Evolutionary conservation across 1,140 invertebrate species (phyloP).

Genomic region (Homalodisca vitripennis): DNA sequence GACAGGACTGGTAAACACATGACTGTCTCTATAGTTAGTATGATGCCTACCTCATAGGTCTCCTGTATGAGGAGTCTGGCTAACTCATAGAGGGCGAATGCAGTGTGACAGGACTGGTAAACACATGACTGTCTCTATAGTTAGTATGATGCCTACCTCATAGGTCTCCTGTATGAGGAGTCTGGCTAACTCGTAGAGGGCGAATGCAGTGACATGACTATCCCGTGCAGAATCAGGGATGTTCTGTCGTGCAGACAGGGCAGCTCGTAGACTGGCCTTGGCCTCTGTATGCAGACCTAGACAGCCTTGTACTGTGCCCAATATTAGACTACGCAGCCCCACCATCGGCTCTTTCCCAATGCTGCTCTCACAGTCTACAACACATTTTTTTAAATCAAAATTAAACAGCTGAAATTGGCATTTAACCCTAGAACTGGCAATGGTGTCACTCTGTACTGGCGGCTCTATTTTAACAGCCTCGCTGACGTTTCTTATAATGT

Average conservation of each 20-base stretch:
- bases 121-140: no score
- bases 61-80: slow-evolving; percentile 55
- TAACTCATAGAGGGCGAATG: slow-evolving; percentile 67
- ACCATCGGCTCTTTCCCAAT: slow-evolving; percentile 54
- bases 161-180: slow-evolving; percentile 50
- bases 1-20: no score
- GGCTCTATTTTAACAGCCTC: no score
- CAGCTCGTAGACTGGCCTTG: slow-evolving; percentile 52
- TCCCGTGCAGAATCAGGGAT: slow-evolving; percentile 50
- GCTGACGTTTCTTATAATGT: no score
- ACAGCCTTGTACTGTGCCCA: slow-evolving; percentile 53
- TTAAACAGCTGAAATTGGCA: no score
- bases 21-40: no score
- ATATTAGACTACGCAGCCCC: slow-evolving; percentile 55
- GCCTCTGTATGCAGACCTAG: slow-evolving; percentile 52
- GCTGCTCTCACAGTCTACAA: slow-evolving; percentile 48
- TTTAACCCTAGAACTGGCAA: no score
- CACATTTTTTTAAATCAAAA: no score
- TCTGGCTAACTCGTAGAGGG: slow-evolving; percentile 63
- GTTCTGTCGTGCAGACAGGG: slow-evolving; percentile 48
- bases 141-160: slow-evolving; percentile 11
- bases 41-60: slow-evolving; percentile 3
- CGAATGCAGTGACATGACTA: slow-evolving; percentile 66
- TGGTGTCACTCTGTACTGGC: no score
- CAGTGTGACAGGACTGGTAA: no score